Evolutionary conservation across 1,140 invertebrate genomes (phyloP), one percentile per base, ranked within the genome.

Genomic region (Heliconius nattereri): DNA sequence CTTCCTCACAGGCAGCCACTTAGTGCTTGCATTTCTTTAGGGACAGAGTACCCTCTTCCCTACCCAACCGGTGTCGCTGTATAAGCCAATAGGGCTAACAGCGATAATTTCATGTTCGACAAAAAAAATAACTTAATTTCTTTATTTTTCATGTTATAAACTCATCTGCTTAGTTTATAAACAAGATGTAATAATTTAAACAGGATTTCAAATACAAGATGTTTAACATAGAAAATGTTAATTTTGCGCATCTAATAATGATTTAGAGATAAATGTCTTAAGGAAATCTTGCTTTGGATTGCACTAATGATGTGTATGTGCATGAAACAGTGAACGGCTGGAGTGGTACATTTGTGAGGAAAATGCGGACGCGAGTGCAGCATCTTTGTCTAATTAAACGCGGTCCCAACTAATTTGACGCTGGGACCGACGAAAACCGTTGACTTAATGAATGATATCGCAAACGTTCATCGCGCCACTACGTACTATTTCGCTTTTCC

Each of bases 401-500:
- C 85, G 83, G 84, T 79, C 81, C 81, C 83, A 83, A 86, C 90
- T 94, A 94, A 94, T 94, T 94, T 94, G 92, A 94, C 90, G 88
- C n/a, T n/a, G n/a, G n/a, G n/a, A n/a, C n/a, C n/a, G n/a, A n/a
- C 90, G 86, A 85, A 88, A 87, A 85, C 81, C 80, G 79, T 83
- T 85, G 80, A 84, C 87, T 87, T 94, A 94, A 94, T 93, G 91
- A 94, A 94, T 92, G 85, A 90, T 94, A 94, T 94, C 92, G 89
- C 88, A 93, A 90, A 93, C 92, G 91, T 91, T 90, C 90, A 94
- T 94, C 92, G 85, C 84, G 60, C 88, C 89, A 89, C 89, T 89
- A 91, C 83, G 79, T 78, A 78, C 78, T 81, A 81, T 74, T 80
- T 73, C 40, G 82, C 85, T 83, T 83, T 85, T 84, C 71, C 60